These are phyloP conservation scores for Sisor rabdophorus DNA, from an alignment of 2,113 vertebrate species.

Conservation along the genomic window DNA sequence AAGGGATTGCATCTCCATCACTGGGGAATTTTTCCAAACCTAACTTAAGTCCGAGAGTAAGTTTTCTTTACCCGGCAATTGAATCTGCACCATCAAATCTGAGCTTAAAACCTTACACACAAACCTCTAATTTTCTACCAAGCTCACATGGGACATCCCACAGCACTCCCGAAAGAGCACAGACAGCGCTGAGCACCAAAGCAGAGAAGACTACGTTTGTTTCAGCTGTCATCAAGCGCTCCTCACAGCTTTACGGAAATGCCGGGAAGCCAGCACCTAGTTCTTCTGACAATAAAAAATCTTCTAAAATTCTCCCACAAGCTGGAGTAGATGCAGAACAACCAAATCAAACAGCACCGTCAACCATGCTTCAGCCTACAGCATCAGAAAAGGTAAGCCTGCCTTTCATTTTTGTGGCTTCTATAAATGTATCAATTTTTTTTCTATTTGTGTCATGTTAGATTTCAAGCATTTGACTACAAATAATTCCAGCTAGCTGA, in stretches of 20 bases:
- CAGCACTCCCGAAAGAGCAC: slow-evolving; percentile 33
- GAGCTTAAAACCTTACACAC: slow-evolving; percentile 20
- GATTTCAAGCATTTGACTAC: background rate
- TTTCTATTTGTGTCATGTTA: background rate
- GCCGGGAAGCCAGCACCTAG: slow-evolving; percentile 26
- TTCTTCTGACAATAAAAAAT: slow-evolving; percentile 12
- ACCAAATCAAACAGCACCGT: slow-evolving; percentile 5
- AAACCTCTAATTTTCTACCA: slow-evolving; percentile 11
- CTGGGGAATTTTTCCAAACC: slow-evolving; percentile 19
- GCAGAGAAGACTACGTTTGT: slow-evolving; percentile 51
- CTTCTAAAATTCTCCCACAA: slow-evolving; percentile 11
- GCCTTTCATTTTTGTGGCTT: background rate
- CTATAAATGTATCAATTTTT: too few species aligned
- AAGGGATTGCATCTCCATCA: slow-evolving; percentile 31
- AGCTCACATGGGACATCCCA: slow-evolving; percentile 20
- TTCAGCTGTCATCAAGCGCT: slow-evolving; percentile 55
- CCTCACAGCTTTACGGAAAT: slow-evolving; percentile 49
- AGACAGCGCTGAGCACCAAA: slow-evolving; percentile 30
- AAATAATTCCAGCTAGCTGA: too few species aligned
- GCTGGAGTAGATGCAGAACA: background rate
- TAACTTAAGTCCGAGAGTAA: slow-evolving; percentile 14
- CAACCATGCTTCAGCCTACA: slow-evolving; percentile 18
- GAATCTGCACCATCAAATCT: slow-evolving; percentile 21
- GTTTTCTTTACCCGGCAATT: slow-evolving; percentile 43
- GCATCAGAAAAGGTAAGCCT: slow-evolving; percentile 46